A percentile compares a stretch with the other conserved stretches of the same genome.
Conservation (phyloP, 2,797 vertebrate genomes). For the Takifugu rubripes region DNA sequence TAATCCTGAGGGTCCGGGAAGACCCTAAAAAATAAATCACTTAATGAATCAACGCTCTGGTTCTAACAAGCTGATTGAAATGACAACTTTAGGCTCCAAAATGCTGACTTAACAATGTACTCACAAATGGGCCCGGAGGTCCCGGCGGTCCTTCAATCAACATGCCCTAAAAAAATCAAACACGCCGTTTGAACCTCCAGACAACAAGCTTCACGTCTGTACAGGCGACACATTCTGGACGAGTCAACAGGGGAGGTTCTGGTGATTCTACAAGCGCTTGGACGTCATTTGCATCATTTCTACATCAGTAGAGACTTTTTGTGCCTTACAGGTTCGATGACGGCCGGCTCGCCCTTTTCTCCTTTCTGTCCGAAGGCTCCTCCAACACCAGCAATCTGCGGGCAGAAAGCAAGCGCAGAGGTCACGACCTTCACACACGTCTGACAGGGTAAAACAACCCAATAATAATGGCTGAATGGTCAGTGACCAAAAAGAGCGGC, state of each 20-base stretch:
- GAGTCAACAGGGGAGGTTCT: neutral
- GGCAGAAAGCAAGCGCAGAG: slow-evolving; percentile 43
- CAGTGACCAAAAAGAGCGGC: neutral
- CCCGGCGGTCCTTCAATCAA: slow-evolving; percentile 93
- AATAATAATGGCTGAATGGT: slow-evolving; percentile 2
- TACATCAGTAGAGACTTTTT: neutral
- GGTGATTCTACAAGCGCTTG: neutral
- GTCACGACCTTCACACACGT: slow-evolving; percentile 31
- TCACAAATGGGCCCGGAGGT: slow-evolving; percentile 86
- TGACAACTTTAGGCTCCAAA: neutral
- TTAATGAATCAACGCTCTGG: slow-evolving; percentile 13
- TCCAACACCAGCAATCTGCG: slow-evolving; percentile 81
- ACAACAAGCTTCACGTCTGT: neutral
- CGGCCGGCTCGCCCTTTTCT: slow-evolving; percentile 94
- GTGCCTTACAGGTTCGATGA: slow-evolving; percentile 93
- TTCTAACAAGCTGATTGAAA: neutral
- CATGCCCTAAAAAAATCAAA: slow-evolving; percentile 84
- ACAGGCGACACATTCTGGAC: neutral
- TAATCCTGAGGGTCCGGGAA: slow-evolving; percentile 90
- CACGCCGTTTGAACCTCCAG: slow-evolving; percentile 6
- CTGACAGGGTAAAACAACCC: neutral
- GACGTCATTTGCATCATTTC: neutral
- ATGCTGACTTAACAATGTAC: slow-evolving; percentile 51
- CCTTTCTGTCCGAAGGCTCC: slow-evolving; percentile 89
- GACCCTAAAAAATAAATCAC: slow-evolving; percentile 80